Conservation (phyloP, 2,113 vertebrate species). For the Uropsilus gracilis region DNA sequence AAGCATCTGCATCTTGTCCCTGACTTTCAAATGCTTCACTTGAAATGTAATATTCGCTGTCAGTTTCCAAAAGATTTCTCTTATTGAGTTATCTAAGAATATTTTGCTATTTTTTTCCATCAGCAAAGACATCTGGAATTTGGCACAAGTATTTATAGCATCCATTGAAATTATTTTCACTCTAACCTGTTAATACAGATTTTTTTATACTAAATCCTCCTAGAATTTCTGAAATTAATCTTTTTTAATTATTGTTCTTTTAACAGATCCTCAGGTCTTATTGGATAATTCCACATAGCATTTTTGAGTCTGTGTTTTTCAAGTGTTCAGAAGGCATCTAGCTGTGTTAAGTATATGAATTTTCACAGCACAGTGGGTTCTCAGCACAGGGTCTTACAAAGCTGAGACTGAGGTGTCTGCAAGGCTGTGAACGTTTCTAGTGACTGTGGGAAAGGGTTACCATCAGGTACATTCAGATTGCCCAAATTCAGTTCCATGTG, state of each 20-base stretch:
- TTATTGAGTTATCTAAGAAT: not conserved
- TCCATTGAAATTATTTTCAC: not conserved
- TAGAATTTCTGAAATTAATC: not conserved
- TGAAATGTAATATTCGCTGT: not conserved
- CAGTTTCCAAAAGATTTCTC: not conserved
- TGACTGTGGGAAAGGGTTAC: not conserved
- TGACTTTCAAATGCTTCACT: not conserved
- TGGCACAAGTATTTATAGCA: not conserved
- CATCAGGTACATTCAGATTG: not conserved
- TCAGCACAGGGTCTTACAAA: not conserved
- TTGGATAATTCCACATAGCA: not conserved
- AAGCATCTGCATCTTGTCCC: not conserved
- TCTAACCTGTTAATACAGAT: not conserved
- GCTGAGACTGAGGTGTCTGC: not conserved
- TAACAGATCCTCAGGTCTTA: not conserved
- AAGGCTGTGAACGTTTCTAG: no score
- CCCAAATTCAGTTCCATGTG: not conserved
- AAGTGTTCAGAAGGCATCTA: not conserved
- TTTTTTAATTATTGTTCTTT: not conserved
- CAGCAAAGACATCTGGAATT: slow-evolving; percentile 1
- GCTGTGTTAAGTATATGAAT: not conserved
- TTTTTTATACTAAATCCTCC: not conserved
- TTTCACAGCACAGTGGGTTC: not conserved
- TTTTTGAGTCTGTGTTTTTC: not conserved
- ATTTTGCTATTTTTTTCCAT: not conserved